phyloP scores from a whole-genome alignment of 2,797 vertebrate genomes.

The Diplodus puntazzo region DNA sequence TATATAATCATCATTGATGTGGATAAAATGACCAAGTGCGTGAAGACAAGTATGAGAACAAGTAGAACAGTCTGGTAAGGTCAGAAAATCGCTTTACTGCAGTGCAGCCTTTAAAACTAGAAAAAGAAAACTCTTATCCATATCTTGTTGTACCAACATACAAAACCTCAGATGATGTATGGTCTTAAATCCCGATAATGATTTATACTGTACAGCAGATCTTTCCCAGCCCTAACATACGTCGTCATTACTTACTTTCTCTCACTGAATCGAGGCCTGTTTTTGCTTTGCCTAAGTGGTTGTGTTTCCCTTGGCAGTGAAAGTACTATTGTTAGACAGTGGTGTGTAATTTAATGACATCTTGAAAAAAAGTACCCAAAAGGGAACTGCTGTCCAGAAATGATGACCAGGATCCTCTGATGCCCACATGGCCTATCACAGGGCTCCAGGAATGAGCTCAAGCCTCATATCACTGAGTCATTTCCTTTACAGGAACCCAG shows the following conservation, averaged over 20 bases:
- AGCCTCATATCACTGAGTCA: conserved; percentile 81
- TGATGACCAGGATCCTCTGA: conserved; percentile 62
- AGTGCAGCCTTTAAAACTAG: no score
- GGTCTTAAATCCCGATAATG: no score
- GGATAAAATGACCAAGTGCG: no score
- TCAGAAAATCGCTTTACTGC: no score
- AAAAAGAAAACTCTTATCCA: no score
- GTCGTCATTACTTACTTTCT: not conserved
- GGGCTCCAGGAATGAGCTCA: conserved; percentile 72
- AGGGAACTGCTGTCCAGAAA: conserved; percentile 62
- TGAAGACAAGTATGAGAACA: no score
- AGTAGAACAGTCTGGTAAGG: no score
- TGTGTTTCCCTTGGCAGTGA: conserved; percentile 31
- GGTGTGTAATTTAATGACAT: conserved; percentile 36
- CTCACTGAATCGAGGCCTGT: not conserved
- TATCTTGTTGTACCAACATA: no score
- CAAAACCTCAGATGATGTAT: no score
- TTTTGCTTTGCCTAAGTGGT: conserved; percentile 11
- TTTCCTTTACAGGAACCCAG: conserved; percentile 84
- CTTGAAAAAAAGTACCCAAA: conserved; percentile 38
- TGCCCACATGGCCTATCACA: conserved; percentile 69
- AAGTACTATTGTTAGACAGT: conserved; percentile 38
- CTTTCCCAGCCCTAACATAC: no score
- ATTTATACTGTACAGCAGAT: no score
- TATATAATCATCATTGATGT: no score